phyloP scores from a whole-genome alignment of 2,888 invertebrate species.

The Rotaria magnacalcarata region DNA sequence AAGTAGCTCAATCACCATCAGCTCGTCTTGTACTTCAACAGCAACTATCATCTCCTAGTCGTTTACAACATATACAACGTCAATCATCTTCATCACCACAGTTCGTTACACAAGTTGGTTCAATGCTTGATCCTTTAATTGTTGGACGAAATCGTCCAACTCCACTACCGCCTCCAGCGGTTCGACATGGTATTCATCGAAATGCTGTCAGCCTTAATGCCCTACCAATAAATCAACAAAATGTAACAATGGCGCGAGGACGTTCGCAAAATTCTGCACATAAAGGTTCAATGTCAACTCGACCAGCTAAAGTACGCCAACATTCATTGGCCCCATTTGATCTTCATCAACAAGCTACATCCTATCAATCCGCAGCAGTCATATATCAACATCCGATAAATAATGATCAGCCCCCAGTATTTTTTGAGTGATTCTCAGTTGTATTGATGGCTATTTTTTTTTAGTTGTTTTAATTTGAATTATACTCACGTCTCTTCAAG shows the following conservation, averaged over 20 bases:
- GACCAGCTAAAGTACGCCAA: background rate
- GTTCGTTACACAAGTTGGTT: background rate
- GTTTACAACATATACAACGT: background rate
- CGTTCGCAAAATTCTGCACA: background rate
- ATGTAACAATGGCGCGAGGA: background rate
- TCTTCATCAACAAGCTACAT: background rate
- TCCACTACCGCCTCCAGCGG: background rate
- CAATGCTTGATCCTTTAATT: background rate
- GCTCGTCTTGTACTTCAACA: background rate
- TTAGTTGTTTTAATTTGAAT: background rate
- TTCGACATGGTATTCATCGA: background rate
- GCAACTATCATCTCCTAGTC: background rate
- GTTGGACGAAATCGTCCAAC: background rate
- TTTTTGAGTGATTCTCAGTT: background rate
- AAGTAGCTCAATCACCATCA: background rate
- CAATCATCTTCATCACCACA: background rate
- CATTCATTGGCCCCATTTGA: background rate
- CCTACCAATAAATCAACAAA: background rate
- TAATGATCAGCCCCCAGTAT: background rate
- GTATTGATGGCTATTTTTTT: background rate
- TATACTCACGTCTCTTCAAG: background rate
- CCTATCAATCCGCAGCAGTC: background rate
- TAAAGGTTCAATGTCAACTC: background rate
- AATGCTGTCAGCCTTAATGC: background rate
- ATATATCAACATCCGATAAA: background rate